Base-by-base conservation (phyloP, 2,113 vertebrate genomes). In the Vimba vimba region DNA sequence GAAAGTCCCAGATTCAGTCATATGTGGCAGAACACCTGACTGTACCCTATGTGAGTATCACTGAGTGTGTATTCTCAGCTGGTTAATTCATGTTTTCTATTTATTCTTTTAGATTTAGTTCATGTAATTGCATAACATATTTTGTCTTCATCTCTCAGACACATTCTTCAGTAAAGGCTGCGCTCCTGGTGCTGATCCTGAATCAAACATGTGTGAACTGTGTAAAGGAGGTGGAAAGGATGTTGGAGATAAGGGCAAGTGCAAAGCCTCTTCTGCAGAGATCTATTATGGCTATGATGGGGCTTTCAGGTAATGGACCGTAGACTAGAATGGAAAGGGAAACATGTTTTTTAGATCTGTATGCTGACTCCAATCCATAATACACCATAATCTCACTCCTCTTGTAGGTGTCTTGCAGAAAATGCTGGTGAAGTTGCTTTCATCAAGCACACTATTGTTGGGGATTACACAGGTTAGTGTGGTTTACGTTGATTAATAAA, bases 381-480 rank as follows among this genome's bases (percentile, higher is more conserved):
- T 23, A 23, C 19, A 3, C 6, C 6, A 1, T 57, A 23, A 57
- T 23, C 13, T 57, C 25, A 83, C 27, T 36, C 0, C 15, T 85
- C 19, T 83, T 17, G 0, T 87, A 99, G 97, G 92, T 99, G 97
- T 89, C 91, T 99, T 79, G 95, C 92, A 0, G 96, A 97, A 39
- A 85, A 1, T 8, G 94, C 91, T 4, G 97, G 96, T 6, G 95
- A 98, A 0, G 97, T 99, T 87, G 96, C 97, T 83, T 98, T 98
- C 82, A 89, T 97, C 73, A 98, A 97, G 89, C 96, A 98, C 89
- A 92, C 93, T 59, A 97, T 86, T 0, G 94, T 97, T 11, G 13
- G 76, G 17, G 96, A 97, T 86, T 96, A 96, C 89, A 96, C 92
- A 0, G 64, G 97, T 98, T 83, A 91, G 89, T 86, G 7, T 36